A percentile compares a stretch with the other conserved stretches of the same genome.
Evolutionary conservation across 2,888 invertebrate species (phyloP).

Genomic region (Conops quadrifasciatus): DNA sequence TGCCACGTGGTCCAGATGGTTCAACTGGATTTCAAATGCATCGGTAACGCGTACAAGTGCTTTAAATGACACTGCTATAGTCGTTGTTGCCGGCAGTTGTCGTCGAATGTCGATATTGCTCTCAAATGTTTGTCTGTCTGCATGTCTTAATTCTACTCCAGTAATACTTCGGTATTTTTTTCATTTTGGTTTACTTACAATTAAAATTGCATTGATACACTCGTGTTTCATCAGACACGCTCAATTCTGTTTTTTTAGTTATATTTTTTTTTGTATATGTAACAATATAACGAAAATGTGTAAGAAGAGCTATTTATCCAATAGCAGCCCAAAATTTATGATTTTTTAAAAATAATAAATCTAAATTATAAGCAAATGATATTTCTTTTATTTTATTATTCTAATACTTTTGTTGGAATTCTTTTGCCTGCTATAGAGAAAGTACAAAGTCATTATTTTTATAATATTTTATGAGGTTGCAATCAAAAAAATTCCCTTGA

Average conservation of each 20-base stretch:
- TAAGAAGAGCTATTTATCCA: constrained; percentile 23
- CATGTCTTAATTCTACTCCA: constrained; percentile 2
- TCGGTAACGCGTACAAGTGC: constrained; percentile 67
- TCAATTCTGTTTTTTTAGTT: constrained; percentile 22
- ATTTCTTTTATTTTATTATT: background rate
- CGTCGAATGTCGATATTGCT: constrained; percentile 11
- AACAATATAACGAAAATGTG: constrained; percentile 11
- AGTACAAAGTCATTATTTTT: too few species aligned
- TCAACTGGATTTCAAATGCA: constrained; percentile 75
- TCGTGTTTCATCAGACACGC: constrained; percentile 28
- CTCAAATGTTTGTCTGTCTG: constrained; percentile 15
- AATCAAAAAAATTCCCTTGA: background rate
- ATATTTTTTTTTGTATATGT: constrained; percentile 24
- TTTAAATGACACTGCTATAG: constrained; percentile 2
- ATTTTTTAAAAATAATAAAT: constrained; percentile 31
- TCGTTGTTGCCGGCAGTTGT: background rate
- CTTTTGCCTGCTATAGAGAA: background rate
- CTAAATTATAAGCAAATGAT: constrained; percentile 25
- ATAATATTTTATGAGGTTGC: too few species aligned
- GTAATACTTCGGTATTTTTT: background rate
- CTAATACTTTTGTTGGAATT: background rate
- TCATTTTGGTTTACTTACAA: constrained; percentile 30
- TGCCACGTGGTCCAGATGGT: constrained; percentile 83
- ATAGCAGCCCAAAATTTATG: constrained; percentile 27
- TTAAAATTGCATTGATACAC: constrained; percentile 1